These are phyloP conservation scores for Aurelia sp. DNA, from an alignment of 30 jellyfish, hydroid and myxozoan species.

Conservation along the genomic window DNA sequence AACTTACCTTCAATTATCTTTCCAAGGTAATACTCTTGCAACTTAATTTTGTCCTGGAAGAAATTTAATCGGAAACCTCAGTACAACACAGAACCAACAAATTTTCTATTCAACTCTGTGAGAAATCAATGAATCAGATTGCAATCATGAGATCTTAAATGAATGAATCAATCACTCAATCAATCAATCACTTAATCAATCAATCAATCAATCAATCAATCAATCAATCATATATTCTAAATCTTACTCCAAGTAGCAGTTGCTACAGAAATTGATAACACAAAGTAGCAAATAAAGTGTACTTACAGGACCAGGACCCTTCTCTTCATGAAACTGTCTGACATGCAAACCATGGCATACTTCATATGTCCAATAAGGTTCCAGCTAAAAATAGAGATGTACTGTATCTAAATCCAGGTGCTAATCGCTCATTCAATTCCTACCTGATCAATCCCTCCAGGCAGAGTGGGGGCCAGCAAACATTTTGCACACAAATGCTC, in stretches of 20 bases:
- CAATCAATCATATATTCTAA: too few species aligned
- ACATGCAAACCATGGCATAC: constrained; percentile 92
- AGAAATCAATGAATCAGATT: too few species aligned
- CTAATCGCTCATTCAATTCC: too few species aligned
- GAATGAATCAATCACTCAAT: too few species aligned
- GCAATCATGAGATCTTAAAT: too few species aligned
- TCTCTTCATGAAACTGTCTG: constrained; percentile 92
- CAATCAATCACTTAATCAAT: too few species aligned
- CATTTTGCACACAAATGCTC: too few species aligned
- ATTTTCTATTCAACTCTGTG: too few species aligned
- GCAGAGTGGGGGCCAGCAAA: too few species aligned
- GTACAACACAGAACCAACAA: too few species aligned
- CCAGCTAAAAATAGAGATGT: constrained; percentile 54
- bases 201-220: too few species aligned
- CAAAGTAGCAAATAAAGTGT: background rate
- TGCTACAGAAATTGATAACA: background rate
- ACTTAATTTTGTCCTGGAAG: constrained; percentile 41
- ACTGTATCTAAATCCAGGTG: background rate
- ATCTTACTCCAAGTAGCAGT: background rate
- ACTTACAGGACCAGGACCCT: constrained; percentile 73
- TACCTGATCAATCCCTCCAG: background rate
- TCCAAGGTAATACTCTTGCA: constrained; percentile 72
- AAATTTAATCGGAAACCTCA: too few species aligned
- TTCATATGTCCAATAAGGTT: constrained; percentile 96
- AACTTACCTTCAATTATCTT: constrained; percentile 23